Conservation (phyloP, 2,888 invertebrate species). For the Danaus chrysippus region DNA sequence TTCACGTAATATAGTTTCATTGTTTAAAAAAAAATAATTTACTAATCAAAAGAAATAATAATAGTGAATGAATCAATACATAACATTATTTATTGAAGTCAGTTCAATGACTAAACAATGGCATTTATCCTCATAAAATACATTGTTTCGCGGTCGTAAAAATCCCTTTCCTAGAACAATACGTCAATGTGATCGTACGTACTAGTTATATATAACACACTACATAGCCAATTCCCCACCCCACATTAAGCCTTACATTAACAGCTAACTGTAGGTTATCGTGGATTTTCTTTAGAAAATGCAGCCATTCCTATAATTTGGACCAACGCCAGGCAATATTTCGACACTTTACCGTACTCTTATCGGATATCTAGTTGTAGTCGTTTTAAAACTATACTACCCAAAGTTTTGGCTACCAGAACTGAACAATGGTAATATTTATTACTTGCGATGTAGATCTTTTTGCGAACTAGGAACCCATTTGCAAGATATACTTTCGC, state of each 20-base stretch:
- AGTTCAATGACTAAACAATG: conserved; percentile 5
- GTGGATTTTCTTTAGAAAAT: conserved; percentile 54
- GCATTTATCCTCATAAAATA: neutral
- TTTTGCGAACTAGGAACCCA: conserved; percentile 9
- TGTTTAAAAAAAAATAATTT: too few relatives aligned
- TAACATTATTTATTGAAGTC: conserved; percentile 1
- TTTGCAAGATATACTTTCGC: neutral
- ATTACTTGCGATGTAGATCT: conserved; percentile 9
- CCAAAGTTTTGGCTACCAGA: conserved; percentile 30
- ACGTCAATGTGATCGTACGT: conserved; percentile 45
- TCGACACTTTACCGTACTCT: conserved; percentile 40
- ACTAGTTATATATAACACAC: conserved; percentile 40
- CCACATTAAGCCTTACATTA: conserved; percentile 55
- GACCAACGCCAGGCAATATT: conserved; percentile 54
- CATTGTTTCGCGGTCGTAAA: conserved; percentile 11
- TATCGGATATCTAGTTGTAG: conserved; percentile 41
- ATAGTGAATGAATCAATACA: conserved; percentile 1
- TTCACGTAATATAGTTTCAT: too few relatives aligned
- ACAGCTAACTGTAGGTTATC: conserved; percentile 56
- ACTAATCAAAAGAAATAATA: neutral
- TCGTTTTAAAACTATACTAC: conserved; percentile 34
- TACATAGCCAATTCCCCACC: conserved; percentile 45
- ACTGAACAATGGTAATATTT: conserved; percentile 20
- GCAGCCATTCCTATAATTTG: conserved; percentile 48
- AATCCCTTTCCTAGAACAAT: conserved; percentile 16